Base-by-base conservation (phyloP, 2,113 vertebrate species). In the Formicarius rufipectus region DNA sequence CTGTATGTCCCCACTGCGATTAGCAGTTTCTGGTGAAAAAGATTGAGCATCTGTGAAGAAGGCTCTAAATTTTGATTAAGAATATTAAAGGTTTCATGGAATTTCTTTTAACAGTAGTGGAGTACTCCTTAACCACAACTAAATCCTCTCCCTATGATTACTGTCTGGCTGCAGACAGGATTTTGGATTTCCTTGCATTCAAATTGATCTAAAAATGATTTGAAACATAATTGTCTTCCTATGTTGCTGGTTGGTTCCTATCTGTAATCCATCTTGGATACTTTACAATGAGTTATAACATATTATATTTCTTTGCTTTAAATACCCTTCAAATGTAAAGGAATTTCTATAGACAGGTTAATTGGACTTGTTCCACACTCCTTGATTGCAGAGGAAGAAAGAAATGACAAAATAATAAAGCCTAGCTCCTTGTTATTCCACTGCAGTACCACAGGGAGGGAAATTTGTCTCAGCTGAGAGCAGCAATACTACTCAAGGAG, bases 1-100 rank as follows among this genome's bases (percentile, higher is more conserved):
- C 93, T 85, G 86, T 88, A 96, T 93, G 95, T 94, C 80, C 88
- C 76, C 58, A 45, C 64, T 64, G 73, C 1, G 49, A 87, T 75
- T 42, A 95, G 71, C 86, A 82, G 62, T 62, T 89, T 67, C 73
- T 77, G 58, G 59, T 64, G 89, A 93, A 89, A 91, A 82, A 91
- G 87, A 83, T 0, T 56, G 74, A 95, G 95, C 91, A 95, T 73
- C 84, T 89, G 92, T 60, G 76, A 77, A 87, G 80, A 74, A 56
- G 73, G 44, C 31, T 90, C 30, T 73, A 69, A 22, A 53, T 86
- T 84, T 64, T 37, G 60, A 90, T 79, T 44, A 71, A 67, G 35
- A 56, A 64, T 79, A 84, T 81, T 27, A 44, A 92, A 71, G 64
- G 64, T 93, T 63, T 47, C 31, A 35, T 1, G 7, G 37, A 59